These are phyloP conservation scores for Threskiornis aethiopicus DNA, from an alignment of 2,797 vertebrate genomes.

Conservation along the genomic window DNA sequence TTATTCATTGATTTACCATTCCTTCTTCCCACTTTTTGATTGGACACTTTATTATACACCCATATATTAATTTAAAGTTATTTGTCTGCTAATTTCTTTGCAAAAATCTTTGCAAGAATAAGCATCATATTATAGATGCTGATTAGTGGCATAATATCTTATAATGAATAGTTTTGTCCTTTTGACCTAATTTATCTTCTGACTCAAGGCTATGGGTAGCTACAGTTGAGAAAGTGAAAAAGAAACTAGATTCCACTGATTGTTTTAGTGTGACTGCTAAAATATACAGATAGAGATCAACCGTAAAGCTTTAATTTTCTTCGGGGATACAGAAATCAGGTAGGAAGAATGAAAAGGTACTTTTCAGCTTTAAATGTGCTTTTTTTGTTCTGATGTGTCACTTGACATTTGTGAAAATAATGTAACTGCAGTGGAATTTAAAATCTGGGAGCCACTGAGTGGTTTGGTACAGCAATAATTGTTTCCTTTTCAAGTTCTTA, in stretches of 20 bases:
- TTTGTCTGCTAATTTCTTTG: not conserved
- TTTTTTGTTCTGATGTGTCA: not conserved
- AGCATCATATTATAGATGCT: not conserved
- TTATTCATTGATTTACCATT: not conserved
- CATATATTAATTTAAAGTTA: not conserved
- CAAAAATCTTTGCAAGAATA: not conserved
- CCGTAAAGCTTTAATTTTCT: not conserved
- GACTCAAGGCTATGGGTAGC: not conserved
- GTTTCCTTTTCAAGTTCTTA: not conserved
- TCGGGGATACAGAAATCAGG: not conserved
- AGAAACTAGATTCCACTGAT: not conserved
- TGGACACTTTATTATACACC: not conserved
- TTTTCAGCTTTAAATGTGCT: not conserved
- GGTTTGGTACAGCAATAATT: not conserved
- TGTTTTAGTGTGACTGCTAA: not conserved
- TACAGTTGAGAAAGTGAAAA: not conserved
- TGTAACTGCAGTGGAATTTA: not conserved
- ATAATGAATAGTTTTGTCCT: not conserved
- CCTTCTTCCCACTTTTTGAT: not conserved
- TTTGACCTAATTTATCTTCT: not conserved
- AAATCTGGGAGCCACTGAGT: not conserved
- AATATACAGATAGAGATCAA: not conserved
- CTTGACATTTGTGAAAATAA: conserved; percentile 5
- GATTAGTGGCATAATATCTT: not conserved
- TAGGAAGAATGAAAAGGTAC: not conserved